Evolutionary conservation across 2,113 vertebrate species (phyloP).

Genomic region (Tauraco erythrolophus): DNA sequence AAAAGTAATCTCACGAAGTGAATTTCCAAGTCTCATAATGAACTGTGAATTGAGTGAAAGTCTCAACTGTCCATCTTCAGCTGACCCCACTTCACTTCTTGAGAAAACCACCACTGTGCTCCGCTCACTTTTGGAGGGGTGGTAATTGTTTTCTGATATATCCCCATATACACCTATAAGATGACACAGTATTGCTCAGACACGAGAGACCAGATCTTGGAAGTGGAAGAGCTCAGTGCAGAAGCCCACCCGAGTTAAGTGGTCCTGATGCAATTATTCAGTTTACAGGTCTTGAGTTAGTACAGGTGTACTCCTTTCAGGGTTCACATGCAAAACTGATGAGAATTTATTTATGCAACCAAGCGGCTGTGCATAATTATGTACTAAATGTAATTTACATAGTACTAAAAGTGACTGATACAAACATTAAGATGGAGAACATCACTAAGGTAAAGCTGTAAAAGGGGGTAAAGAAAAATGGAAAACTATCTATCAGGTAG

Average conservation of each 20-base stretch:
- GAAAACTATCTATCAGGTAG: neutral
- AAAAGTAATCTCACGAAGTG: neutral
- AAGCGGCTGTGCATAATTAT: neutral
- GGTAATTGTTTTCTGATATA: neutral
- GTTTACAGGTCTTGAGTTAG: neutral
- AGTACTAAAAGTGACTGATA: neutral
- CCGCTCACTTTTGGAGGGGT: neutral
- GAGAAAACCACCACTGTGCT: neutral
- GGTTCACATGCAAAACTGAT: neutral
- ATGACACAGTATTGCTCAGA: neutral
- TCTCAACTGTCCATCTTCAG: neutral
- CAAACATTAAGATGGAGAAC: neutral
- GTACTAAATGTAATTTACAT: conserved; percentile 8
- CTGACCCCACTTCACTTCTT: neutral
- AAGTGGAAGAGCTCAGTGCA: neutral
- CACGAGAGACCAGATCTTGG: neutral
- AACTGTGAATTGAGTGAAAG: neutral
- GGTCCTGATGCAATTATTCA: neutral
- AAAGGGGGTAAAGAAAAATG: neutral
- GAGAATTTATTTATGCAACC: conserved; percentile 33
- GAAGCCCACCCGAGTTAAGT: neutral
- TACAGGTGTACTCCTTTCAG: conserved; percentile 20
- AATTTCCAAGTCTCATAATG: neutral
- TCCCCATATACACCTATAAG: accelerated
- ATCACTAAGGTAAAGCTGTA: neutral